These are phyloP conservation scores for Struthio camelus DNA, from an alignment of 2,113 vertebrate species.

Conservation along the genomic window DNA sequence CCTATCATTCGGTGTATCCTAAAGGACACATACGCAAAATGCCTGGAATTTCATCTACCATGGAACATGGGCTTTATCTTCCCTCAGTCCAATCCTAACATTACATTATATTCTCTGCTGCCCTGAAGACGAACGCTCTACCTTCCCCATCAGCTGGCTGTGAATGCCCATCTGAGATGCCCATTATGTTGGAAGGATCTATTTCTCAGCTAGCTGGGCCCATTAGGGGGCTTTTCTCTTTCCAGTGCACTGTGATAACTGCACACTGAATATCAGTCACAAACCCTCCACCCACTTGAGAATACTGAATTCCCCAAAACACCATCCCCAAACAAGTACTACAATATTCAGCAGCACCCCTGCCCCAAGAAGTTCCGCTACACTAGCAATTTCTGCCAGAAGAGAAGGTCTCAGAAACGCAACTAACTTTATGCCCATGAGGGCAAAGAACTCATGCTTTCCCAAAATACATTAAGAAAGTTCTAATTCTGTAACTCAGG, in stretches of 20 bases:
- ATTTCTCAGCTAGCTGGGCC: neutral
- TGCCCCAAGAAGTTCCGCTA: neutral
- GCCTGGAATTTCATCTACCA: neutral
- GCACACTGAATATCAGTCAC: accelerated
- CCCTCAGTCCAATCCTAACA: neutral
- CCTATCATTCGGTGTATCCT: accelerated
- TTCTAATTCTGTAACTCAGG: neutral
- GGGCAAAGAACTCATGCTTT: neutral
- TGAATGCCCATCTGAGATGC: neutral
- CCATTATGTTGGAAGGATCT: neutral
- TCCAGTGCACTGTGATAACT: neutral
- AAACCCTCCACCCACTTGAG: neutral
- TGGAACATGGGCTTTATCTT: neutral
- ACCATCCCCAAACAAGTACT: neutral
- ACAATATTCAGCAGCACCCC: neutral
- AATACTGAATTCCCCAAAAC: neutral
- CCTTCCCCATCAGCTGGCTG: neutral
- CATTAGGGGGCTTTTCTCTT: neutral
- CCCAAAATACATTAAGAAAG: neutral
- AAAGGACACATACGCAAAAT: neutral
- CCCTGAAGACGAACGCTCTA: neutral
- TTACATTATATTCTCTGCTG: neutral
- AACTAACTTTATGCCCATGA: neutral
- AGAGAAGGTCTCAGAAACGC: neutral
- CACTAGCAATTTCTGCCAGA: neutral